Evolutionary conservation across 2,888 invertebrate genomes (phyloP).

Genomic region (Sphaerolaimus hirsutus): DNA sequence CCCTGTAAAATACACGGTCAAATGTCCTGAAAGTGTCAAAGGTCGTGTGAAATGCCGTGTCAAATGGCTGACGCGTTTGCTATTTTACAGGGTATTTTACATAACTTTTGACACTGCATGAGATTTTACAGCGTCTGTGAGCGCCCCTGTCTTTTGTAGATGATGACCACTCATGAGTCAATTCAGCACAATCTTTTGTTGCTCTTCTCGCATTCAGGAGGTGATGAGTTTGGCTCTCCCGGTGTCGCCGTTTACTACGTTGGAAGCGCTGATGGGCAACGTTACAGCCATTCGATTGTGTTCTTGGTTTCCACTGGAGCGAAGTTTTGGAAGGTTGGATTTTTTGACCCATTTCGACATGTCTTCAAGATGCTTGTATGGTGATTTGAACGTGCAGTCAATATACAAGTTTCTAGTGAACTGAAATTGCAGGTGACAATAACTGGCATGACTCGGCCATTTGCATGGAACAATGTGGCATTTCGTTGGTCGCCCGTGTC

Average conservation of each 20-base stretch:
- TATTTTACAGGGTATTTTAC: no score
- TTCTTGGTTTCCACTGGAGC: background rate
- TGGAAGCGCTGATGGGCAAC: background rate
- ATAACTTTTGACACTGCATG: no score
- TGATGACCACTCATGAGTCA: no score
- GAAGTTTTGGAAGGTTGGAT: constrained; percentile 2
- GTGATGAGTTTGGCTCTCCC: background rate
- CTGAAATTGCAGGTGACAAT: background rate
- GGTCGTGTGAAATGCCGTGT: no score
- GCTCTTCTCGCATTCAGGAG: background rate
- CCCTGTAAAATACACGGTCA: no score
- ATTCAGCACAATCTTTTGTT: no score
- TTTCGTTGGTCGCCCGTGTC: constrained; percentile 1
- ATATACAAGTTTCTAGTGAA: no score
- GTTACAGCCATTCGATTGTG: background rate
- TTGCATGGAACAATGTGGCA: constrained; percentile 3
- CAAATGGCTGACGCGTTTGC: no score
- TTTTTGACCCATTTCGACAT: background rate
- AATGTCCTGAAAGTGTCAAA: no score
- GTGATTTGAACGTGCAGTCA: no score
- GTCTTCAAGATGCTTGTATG: no score
- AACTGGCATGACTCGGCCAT: constrained; percentile 1
- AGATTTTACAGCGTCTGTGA: no score
- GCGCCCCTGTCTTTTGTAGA: background rate
- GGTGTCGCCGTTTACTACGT: constrained; percentile 1